Conservation (phyloP, 2,797 vertebrate genomes). For the Rhinella marina region DNA sequence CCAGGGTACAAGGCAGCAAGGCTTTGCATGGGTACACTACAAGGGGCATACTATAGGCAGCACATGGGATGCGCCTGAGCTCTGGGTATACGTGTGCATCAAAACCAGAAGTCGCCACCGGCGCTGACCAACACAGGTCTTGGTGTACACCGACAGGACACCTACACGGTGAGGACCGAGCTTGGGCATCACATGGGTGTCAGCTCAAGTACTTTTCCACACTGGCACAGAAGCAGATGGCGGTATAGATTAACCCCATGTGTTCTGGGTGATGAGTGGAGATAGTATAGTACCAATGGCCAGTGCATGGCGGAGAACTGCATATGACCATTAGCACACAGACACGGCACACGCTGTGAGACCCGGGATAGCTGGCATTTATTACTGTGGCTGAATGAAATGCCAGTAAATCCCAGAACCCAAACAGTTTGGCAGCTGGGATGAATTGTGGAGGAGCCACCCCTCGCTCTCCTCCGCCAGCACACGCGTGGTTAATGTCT, state of each 20-base stretch:
- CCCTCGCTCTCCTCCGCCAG: not conserved
- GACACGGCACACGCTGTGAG: not conserved
- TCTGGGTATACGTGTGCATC: no score
- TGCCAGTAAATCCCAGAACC: slow-evolving; percentile 32
- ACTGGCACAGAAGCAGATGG: not conserved
- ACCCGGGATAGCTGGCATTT: not conserved
- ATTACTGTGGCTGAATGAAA: slow-evolving; percentile 15
- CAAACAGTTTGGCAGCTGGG: slow-evolving; percentile 16
- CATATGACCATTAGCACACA: no score
- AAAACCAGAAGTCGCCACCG: no score
- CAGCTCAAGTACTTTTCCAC: not conserved
- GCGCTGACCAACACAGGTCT: not conserved
- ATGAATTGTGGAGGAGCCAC: not conserved
- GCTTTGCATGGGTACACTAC: not conserved
- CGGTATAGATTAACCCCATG: no score
- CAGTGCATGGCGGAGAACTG: no score
- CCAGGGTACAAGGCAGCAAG: not conserved
- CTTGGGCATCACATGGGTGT: no score
- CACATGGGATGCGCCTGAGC: no score
- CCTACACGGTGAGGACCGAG: not conserved
- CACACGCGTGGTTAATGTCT: slow-evolving; percentile 22
- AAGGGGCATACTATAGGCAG: no score
- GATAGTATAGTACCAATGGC: no score
- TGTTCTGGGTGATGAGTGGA: no score
- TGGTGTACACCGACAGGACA: not conserved